Conservation (phyloP, 1,140 invertebrate species). For the Drosophila santomea region DNA sequence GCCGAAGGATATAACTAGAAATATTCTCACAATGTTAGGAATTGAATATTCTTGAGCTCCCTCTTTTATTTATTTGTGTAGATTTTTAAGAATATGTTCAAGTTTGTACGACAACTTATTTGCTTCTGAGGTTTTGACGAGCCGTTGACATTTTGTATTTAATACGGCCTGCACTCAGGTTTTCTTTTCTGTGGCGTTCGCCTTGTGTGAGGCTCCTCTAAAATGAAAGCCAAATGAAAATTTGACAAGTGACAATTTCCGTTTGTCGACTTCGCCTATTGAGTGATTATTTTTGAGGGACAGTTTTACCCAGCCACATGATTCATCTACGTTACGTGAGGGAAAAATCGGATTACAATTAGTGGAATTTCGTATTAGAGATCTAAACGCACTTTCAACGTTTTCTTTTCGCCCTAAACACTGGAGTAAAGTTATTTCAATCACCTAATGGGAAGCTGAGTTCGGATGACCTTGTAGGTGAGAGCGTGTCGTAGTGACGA, state of each 20-base stretch:
- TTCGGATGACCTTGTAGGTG: constrained; percentile 49
- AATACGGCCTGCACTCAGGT: constrained; percentile 60
- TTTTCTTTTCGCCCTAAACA: constrained; percentile 21
- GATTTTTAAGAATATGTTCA: constrained; percentile 22
- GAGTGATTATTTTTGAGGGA: constrained; percentile 35
- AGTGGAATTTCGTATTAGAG: neutral
- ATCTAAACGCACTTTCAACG: constrained; percentile 8
- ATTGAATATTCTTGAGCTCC: no score
- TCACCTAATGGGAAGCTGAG: constrained; percentile 18
- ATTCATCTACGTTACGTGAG: constrained; percentile 74
- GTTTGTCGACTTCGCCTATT: constrained; percentile 57
- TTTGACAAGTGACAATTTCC: constrained; percentile 81
- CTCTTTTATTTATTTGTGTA: neutral
- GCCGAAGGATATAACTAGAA: no score
- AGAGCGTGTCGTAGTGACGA: constrained; percentile 17
- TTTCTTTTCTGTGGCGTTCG: constrained; percentile 20
- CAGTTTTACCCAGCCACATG: constrained; percentile 34
- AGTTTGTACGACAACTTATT: constrained; percentile 25
- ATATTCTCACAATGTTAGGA: neutral
- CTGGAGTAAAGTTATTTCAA: constrained; percentile 16
- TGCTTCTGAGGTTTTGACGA: constrained; percentile 53
- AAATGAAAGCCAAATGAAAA: constrained; percentile 49
- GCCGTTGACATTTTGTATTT: constrained; percentile 77
- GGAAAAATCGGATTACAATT: constrained; percentile 35
- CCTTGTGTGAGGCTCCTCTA: constrained; percentile 35